These are phyloP conservation scores for Andinoacara biseriatus DNA, from an alignment of 2,113 vertebrate species.

Conservation along the genomic window DNA sequence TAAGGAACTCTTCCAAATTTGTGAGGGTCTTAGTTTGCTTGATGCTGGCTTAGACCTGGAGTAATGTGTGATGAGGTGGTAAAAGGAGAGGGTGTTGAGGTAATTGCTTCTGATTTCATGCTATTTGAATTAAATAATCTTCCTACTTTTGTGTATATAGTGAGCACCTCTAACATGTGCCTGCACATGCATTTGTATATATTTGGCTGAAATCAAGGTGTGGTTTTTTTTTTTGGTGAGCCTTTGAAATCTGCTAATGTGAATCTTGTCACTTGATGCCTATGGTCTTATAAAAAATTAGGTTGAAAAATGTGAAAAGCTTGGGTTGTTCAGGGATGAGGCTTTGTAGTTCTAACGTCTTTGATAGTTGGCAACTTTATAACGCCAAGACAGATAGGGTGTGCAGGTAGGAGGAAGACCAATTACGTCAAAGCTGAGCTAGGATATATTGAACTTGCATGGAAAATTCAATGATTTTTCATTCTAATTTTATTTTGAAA, in stretches of 20 bases:
- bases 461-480: background rate
- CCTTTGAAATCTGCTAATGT: constrained; percentile 59
- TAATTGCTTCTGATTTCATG: background rate
- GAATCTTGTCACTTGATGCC: constrained; percentile 44
- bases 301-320: constrained; percentile 46
- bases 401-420: constrained; percentile 12
- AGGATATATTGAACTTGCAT: background rate
- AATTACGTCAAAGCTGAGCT: constrained; percentile 42
- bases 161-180: background rate
- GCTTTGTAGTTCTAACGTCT: constrained; percentile 60
- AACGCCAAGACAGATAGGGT: constrained; percentile 17
- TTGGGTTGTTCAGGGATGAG: constrained; percentile 35
- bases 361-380: constrained; percentile 56
- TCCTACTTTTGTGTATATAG: background rate
- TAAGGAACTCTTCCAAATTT: background rate
- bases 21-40: background rate
- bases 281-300: constrained; percentile 48
- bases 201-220: background rate
- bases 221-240: background rate
- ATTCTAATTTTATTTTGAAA: background rate
- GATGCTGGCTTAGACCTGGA: background rate
- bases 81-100: background rate
- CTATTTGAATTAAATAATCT: background rate
- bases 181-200: background rate
- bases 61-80: background rate